Percentiles rank a stretch among this genome's conserved stretches.
Conservation (phyloP, 2,888 invertebrate genomes). For the Opisthograptis luteolata region DNA sequence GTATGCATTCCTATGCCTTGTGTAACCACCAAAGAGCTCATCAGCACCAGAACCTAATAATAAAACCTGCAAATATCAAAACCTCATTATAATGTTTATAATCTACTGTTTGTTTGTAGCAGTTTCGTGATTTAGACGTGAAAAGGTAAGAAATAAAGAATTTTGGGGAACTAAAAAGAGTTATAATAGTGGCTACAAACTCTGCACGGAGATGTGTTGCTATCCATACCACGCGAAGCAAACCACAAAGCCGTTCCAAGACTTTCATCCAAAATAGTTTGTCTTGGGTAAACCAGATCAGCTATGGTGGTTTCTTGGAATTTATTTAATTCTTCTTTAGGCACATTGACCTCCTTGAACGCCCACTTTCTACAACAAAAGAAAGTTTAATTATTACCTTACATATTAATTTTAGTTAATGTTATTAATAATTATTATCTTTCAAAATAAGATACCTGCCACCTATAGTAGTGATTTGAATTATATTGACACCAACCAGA, state of each 20-base stretch:
- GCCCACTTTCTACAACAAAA: constrained; percentile 88
- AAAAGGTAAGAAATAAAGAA: not conserved
- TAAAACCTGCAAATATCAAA: constrained; percentile 84
- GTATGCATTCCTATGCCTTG: constrained; percentile 91
- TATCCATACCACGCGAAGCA: constrained; percentile 90
- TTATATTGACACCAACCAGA: too few relatives aligned
- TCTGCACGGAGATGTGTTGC: constrained; percentile 84
- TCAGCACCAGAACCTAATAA: constrained; percentile 98
- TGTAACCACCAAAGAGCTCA: constrained; percentile 98
- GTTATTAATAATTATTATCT: not conserved
- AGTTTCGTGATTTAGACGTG: too few relatives aligned
- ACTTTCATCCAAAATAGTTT: constrained; percentile 97
- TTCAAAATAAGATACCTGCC: not conserved
- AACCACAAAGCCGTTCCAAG: constrained; percentile 99
- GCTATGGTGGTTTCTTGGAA: constrained; percentile 85
- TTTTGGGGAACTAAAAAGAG: not conserved
- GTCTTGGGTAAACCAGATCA: constrained; percentile 92
- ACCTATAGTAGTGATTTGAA: too few relatives aligned
- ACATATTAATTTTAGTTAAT: not conserved
- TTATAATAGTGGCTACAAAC: constrained; percentile 58
- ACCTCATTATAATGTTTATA: not conserved
- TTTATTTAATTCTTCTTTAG: constrained; percentile 85
- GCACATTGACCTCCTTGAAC: constrained; percentile 91
- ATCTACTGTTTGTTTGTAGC: too few relatives aligned
- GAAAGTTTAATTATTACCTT: not conserved